These are phyloP conservation scores for Lepidocyrtoides sp. DNA, from an alignment of 2,888 invertebrate species.

Conservation along the genomic window DNA sequence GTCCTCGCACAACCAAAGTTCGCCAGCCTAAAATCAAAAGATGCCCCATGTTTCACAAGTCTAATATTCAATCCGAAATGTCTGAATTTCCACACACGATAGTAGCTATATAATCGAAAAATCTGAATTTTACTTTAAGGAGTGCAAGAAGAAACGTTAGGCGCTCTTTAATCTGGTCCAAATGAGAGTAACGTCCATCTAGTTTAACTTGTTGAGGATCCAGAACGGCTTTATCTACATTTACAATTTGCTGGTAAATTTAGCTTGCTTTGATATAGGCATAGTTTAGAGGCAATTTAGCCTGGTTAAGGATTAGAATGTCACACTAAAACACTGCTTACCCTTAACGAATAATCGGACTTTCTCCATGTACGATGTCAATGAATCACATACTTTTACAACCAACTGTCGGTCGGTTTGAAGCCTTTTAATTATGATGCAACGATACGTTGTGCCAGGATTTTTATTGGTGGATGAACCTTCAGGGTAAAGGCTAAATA, in stretches of 20 bases:
- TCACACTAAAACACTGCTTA: too few species aligned
- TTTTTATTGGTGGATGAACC: conserved; percentile 89
- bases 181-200: conserved; percentile 96
- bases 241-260: too few species aligned
- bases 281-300: too few species aligned
- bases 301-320: background rate
- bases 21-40: conserved; percentile 91
- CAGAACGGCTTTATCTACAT: conserved; percentile 91
- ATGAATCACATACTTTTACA: conserved; percentile 84
- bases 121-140: conserved; percentile 89
- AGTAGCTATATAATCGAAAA: too few species aligned
- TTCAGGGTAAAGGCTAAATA: conserved; percentile 96
- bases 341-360: conserved; percentile 90
- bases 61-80: background rate
- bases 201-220: conserved; percentile 93
- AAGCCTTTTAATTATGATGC: conserved; percentile 82
- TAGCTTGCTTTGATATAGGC: too few species aligned
- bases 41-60: too few species aligned
- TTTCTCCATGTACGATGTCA: conserved; percentile 92
- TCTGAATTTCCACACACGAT: background rate
- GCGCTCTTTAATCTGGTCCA: conserved; percentile 97
- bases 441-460: conserved; percentile 82
- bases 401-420: conserved; percentile 84
- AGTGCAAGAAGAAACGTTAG: conserved; percentile 97
- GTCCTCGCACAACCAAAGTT: conserved; percentile 98